Evolutionary conservation across 2,797 vertebrate genomes (phyloP).

Genomic region (Galago senegalensis): DNA sequence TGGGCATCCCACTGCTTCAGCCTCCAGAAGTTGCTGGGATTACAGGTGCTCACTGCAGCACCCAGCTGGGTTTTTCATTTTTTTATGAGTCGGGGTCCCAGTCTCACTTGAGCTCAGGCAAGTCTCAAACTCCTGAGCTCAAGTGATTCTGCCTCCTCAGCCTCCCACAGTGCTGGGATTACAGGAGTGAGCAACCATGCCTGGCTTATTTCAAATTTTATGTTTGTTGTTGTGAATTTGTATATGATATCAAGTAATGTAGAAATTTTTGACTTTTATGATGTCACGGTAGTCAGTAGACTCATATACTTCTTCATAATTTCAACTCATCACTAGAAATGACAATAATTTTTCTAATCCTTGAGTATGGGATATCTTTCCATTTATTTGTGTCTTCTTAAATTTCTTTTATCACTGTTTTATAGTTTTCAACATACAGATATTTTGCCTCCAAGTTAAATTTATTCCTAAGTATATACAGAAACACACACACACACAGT

Average conservation of each 20-base stretch:
- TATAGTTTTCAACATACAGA: background rate
- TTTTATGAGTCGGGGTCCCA: too few species aligned
- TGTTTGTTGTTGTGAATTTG: background rate
- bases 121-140: too few species aligned
- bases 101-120: too few species aligned
- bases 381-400: background rate
- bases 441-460: background rate
- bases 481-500: too few species aligned
- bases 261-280: background rate
- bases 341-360: background rate
- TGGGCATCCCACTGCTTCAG: too few species aligned
- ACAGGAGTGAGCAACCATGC: too few species aligned
- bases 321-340: background rate
- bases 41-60: too few species aligned
- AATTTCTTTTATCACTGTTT: background rate
- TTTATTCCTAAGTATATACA: too few species aligned
- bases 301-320: background rate
- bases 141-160: too few species aligned
- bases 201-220: background rate
- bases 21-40: too few species aligned
- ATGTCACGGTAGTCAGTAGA: background rate
- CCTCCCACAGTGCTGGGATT: too few species aligned
- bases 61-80: too few species aligned
- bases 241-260: background rate
- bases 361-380: background rate